Evolutionary conservation across 2,888 invertebrate genomes (phyloP).

Genomic region (Rosalia funebris): DNA sequence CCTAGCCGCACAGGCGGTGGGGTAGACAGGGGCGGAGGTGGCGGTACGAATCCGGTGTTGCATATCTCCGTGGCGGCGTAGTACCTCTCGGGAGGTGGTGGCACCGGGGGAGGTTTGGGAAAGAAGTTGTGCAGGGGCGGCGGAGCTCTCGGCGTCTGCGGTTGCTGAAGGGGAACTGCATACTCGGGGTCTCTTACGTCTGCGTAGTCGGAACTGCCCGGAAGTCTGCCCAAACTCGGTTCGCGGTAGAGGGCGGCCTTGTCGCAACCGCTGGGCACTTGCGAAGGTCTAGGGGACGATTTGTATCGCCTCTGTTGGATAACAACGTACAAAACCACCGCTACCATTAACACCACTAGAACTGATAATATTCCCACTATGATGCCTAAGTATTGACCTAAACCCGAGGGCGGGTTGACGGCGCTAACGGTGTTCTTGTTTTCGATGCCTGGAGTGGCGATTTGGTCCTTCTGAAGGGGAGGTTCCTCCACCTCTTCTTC

Average conservation of each 20-base stretch:
- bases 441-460: constrained; percentile 44
- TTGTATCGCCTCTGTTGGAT: constrained; percentile 60
- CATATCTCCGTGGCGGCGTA: constrained; percentile 78
- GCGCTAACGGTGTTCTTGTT: constrained; percentile 59
- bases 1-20: constrained; percentile 63
- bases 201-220: constrained; percentile 58
- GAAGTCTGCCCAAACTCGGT: constrained; percentile 56
- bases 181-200: constrained; percentile 72
- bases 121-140: constrained; percentile 69
- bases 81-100: constrained; percentile 76
- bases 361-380: constrained; percentile 61
- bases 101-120: constrained; percentile 72
- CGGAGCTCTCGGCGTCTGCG: constrained; percentile 65
- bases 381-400: constrained; percentile 61
- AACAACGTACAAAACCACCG: constrained; percentile 58
- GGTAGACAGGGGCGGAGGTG: constrained; percentile 61
- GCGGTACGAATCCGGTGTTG: constrained; percentile 62
- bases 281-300: constrained; percentile 54
- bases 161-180: constrained; percentile 70
- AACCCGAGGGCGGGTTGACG: constrained; percentile 56
- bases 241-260: constrained; percentile 62
- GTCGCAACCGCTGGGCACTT: constrained; percentile 59
- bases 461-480: constrained; percentile 52
- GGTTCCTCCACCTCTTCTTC: constrained; percentile 49
- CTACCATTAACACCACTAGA: constrained; percentile 59